phyloP scores from a whole-genome alignment of 2,113 vertebrate species.

The Numida meleagris region DNA sequence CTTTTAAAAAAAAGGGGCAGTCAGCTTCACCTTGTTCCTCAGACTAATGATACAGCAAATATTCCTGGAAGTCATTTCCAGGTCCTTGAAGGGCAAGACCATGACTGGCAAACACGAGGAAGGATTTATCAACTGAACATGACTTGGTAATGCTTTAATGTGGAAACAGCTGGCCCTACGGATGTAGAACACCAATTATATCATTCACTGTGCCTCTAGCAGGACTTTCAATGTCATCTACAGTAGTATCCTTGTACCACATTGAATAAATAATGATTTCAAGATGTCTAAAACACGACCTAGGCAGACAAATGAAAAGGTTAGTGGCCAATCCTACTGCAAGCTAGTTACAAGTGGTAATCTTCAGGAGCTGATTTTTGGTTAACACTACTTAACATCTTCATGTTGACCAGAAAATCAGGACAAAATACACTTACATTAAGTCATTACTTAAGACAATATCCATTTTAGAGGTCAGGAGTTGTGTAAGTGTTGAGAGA shows the following conservation, averaged over 20 bases:
- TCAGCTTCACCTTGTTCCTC: neutral
- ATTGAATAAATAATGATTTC: fast-evolving
- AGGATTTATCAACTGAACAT: neutral
- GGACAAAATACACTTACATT: neutral
- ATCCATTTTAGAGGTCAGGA: neutral
- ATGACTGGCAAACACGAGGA: neutral
- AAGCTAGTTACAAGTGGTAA: neutral
- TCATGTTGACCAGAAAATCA: neutral
- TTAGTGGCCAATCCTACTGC: neutral
- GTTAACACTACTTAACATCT: neutral
- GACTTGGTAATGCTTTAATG: neutral
- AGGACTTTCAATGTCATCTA: neutral
- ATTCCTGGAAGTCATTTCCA: neutral
- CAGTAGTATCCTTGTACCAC: neutral
- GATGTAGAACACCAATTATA: neutral
- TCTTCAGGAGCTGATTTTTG: neutral
- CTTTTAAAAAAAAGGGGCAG: neutral
- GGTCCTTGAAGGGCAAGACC: neutral
- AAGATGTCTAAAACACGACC: neutral
- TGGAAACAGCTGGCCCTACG: neutral
- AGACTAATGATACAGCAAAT: neutral
- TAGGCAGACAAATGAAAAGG: neutral
- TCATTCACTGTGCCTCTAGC: neutral
- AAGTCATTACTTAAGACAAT: neutral
- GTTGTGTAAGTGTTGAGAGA: neutral